Percentiles rank a stretch among this genome's conserved stretches.
Conservation (phyloP, 2,797 vertebrate genomes). For the Centropyge bicolor region DNA sequence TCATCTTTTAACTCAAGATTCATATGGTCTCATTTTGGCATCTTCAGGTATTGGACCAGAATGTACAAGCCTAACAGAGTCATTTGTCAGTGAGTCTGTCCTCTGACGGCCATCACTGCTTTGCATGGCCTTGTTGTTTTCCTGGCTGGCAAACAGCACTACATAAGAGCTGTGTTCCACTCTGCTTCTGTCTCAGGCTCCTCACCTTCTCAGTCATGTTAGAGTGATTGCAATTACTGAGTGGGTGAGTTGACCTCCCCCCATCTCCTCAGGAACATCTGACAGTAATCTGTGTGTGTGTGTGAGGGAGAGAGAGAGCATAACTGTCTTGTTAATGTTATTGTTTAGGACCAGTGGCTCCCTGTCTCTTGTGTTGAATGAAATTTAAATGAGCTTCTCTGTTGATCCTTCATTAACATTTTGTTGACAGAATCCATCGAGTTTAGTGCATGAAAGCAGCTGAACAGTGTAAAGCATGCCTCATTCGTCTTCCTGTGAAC, state of each 20-base stretch:
- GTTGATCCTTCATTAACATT: slow-evolving; percentile 18
- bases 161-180: slow-evolving; percentile 6
- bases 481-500: slow-evolving; percentile 38
- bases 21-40: not conserved
- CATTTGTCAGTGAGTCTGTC: not conserved
- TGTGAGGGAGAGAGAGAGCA: not conserved
- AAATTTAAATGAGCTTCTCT: slow-evolving; percentile 18
- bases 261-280: slow-evolving; percentile 15
- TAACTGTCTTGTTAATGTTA: not conserved
- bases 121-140: slow-evolving; percentile 24
- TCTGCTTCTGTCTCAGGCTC: slow-evolving; percentile 1
- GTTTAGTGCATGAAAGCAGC: slow-evolving; percentile 1
- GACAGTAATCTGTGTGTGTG: slow-evolving; percentile 9
- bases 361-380: not conserved
- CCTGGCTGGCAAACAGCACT: slow-evolving; percentile 20
- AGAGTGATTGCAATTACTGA: slow-evolving; percentile 15
- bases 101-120: slow-evolving; percentile 28
- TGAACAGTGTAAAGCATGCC: slow-evolving; percentile 4
- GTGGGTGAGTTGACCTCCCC: not conserved
- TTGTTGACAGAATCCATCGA: slow-evolving; percentile 22
- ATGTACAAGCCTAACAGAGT: not conserved
- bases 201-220: slow-evolving; percentile 24
- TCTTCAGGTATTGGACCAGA: not conserved
- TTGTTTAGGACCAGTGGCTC: slow-evolving; percentile 18
- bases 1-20: not conserved